Conservation (phyloP, 1,140 invertebrate species). For the Gyrodactylus salaris region DNA sequence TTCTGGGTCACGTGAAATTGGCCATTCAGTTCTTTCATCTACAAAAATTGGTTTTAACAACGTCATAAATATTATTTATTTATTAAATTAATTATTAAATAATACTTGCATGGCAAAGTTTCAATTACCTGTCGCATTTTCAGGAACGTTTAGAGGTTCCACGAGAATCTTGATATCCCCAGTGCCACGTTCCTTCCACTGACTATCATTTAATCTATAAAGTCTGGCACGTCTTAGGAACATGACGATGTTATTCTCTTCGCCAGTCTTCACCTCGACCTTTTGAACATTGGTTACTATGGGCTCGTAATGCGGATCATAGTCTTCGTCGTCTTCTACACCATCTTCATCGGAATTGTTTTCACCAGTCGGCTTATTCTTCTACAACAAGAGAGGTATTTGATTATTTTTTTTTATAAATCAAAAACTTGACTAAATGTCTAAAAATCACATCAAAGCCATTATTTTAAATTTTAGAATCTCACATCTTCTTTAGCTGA, state of each 20-base stretch:
- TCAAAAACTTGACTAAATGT: too few relatives aligned
- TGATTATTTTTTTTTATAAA: too few relatives aligned
- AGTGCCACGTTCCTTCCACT: conserved; percentile 9
- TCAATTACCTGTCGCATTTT: neutral
- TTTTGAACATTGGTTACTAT: neutral
- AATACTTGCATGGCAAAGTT: too few relatives aligned
- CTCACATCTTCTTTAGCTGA: too few relatives aligned
- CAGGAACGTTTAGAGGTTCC: neutral
- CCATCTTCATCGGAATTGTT: too few relatives aligned
- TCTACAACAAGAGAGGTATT: too few relatives aligned
- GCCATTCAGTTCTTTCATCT: neutral
- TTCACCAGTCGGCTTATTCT: too few relatives aligned
- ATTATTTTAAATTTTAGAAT: too few relatives aligned
- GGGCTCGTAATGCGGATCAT: neutral
- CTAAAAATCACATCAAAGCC: too few relatives aligned
- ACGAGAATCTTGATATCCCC: conserved; percentile 8
- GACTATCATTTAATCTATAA: conserved; percentile 6
- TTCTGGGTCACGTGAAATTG: neutral
- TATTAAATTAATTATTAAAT: too few relatives aligned
- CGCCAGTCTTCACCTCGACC: neutral
- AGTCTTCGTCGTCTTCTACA: neutral
- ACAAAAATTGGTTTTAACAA: too few relatives aligned
- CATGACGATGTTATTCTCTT: neutral
- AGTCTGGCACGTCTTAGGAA: conserved; percentile 1
- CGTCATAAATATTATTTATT: too few relatives aligned